phyloP scores from a whole-genome alignment of 37 sponge, comb jelly and placozoan genomes.

The Ephydatia muelleri region DNA sequence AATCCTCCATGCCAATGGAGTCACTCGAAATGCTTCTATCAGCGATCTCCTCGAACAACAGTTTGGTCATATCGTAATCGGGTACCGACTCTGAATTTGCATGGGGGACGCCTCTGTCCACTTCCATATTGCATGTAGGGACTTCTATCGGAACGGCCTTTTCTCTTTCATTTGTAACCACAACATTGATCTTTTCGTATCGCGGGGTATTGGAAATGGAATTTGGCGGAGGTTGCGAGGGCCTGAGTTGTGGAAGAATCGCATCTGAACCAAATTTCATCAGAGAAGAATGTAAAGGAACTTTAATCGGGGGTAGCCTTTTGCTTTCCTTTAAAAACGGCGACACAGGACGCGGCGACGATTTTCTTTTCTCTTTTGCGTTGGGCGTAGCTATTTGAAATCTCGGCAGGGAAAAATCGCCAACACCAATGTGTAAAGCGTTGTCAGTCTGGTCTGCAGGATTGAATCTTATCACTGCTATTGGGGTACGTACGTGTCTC shows the following conservation, averaged over 20 bases:
- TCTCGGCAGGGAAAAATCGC: too few species aligned
- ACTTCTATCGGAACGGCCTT: background rate
- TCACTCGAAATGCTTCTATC: background rate
- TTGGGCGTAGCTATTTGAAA: too few species aligned
- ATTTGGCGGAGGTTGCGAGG: background rate
- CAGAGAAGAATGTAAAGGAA: background rate
- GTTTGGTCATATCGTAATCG: background rate
- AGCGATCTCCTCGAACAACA: background rate
- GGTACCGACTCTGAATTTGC: background rate
- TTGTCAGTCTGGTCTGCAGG: background rate
- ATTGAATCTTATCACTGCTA: background rate
- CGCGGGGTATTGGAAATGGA: background rate
- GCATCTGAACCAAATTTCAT: background rate
- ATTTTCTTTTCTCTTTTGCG: background rate
- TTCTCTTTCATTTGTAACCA: background rate
- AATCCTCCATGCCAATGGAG: background rate
- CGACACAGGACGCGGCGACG: background rate
- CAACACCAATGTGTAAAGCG: background rate
- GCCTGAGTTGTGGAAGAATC: background rate
- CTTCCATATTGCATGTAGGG: background rate
- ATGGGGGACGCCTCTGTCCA: background rate
- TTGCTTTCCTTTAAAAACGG: background rate
- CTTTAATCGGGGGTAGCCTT: background rate
- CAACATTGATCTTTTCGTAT: background rate
- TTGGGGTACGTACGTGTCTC: background rate